Conservation (phyloP, 2,113 vertebrate species). For the Zosterops pallidus region DNA sequence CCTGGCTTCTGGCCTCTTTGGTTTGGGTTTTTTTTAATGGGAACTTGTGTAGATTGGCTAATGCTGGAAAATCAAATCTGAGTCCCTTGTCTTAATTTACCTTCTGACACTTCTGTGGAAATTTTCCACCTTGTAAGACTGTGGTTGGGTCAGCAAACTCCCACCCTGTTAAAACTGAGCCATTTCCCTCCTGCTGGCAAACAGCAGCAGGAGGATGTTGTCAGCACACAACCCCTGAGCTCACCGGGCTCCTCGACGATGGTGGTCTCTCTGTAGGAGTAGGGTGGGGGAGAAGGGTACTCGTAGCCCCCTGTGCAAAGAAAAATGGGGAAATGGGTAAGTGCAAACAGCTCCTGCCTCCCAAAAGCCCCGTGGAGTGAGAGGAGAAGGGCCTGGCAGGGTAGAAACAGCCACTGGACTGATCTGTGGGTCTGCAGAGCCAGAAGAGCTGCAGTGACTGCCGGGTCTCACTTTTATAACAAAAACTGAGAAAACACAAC, state of each 20-base stretch:
- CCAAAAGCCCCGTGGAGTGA: accelerated
- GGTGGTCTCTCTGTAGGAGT: slow-evolving; percentile 8
- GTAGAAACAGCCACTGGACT: background rate
- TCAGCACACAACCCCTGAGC: background rate
- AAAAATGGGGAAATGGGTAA: background rate
- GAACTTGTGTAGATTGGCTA: background rate
- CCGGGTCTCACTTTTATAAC: background rate
- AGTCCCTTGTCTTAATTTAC: background rate
- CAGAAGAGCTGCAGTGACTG: background rate
- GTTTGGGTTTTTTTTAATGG: background rate
- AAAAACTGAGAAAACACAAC: background rate
- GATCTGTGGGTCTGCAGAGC: background rate
- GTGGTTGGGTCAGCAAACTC: background rate
- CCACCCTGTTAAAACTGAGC: background rate
- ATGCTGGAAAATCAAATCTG: background rate
- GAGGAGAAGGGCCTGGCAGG: background rate
- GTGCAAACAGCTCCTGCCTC: background rate
- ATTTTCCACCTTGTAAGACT: background rate
- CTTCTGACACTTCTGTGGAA: background rate
- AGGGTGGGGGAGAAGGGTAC: slow-evolving; percentile 57
- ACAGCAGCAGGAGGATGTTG: accelerated
- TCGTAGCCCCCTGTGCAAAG: background rate
- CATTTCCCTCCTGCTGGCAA: background rate
- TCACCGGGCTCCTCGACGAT: slow-evolving; percentile 7
- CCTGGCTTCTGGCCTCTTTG: background rate